Evolutionary conservation across 2,888 invertebrate genomes (phyloP).

Genomic region (Agriopis marginaria): DNA sequence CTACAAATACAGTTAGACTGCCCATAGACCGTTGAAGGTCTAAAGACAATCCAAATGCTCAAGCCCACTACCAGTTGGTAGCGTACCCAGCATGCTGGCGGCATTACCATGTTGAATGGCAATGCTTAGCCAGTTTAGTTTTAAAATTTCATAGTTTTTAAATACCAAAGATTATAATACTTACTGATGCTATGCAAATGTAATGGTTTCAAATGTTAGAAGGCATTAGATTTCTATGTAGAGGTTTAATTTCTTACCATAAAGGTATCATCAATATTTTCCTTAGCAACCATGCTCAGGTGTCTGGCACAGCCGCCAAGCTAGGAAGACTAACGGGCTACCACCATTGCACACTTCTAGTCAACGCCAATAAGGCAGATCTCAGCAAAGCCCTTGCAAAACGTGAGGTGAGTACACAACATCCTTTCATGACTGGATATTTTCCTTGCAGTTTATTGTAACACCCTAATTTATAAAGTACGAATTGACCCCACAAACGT

Average conservation of each 20-base stretch:
- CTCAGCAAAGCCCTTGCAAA: conserved; percentile 91
- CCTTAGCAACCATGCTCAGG: conserved; percentile 82
- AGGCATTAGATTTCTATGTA: not conserved
- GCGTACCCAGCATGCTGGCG: too few relatives aligned
- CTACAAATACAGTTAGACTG: too few relatives aligned
- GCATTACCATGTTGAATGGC: too few relatives aligned
- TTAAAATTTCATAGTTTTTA: too few relatives aligned
- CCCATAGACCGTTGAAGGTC: too few relatives aligned
- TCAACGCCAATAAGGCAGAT: conserved; percentile 92
- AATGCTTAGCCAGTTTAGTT: too few relatives aligned
- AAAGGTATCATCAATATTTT: conserved; percentile 40
- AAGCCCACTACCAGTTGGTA: too few relatives aligned
- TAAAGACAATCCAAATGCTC: too few relatives aligned
- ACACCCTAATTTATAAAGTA: not conserved
- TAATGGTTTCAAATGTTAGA: not conserved
- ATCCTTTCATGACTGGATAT: conserved; percentile 29
- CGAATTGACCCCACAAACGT: too few relatives aligned
- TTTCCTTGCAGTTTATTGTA: conserved; percentile 1
- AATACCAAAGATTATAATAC: too few relatives aligned
- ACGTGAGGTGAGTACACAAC: conserved; percentile 88
- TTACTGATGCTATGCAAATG: too few relatives aligned
- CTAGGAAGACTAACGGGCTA: conserved; percentile 95
- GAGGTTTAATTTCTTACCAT: not conserved
- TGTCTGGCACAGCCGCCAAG: conserved; percentile 98
- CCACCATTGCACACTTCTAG: conserved; percentile 98